Conservation (phyloP, 1,140 invertebrate genomes). For the Xylocopa sonorina region DNA sequence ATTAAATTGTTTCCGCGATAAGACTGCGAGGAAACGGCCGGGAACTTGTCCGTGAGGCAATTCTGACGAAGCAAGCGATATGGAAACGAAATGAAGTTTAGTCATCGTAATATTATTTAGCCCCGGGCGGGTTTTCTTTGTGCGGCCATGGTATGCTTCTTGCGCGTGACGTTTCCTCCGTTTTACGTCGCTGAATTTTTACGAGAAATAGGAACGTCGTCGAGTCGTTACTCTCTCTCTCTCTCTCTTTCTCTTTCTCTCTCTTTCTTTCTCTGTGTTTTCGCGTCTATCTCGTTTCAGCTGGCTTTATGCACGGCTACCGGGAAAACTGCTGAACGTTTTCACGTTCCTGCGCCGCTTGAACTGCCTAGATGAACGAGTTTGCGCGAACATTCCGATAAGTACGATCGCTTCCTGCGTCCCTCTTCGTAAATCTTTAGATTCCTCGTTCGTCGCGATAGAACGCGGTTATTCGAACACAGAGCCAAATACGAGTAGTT, state of each 20-base stretch:
- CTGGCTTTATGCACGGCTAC: background rate
- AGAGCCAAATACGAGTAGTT: too few relatives aligned
- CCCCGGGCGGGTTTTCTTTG: conserved; percentile 11
- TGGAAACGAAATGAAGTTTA: conserved; percentile 43
- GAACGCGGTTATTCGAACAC: background rate
- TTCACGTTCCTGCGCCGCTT: background rate
- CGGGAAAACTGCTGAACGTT: conserved; percentile 13
- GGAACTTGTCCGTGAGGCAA: conserved; percentile 29
- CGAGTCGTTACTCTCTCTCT: background rate
- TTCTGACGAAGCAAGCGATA: conserved; percentile 38
- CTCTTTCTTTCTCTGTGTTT: background rate
- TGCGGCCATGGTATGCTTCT: background rate
- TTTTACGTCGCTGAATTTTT: conserved; percentile 17
- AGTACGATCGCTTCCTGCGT: conserved; percentile 7
- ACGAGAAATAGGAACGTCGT: conserved; percentile 7
- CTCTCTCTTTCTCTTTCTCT: background rate
- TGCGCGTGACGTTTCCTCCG: background rate
- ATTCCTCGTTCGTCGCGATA: background rate
- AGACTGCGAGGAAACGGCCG: conserved; percentile 20
- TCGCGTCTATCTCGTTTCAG: background rate
- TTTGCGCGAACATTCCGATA: conserved; percentile 7
- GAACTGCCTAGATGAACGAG: conserved; percentile 2
- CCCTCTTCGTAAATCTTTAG: background rate
- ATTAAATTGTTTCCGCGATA: conserved; percentile 57
- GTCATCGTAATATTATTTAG: conserved; percentile 19